phyloP scores from a whole-genome alignment of 2,888 invertebrate species.

The Eupithecia tripunctaria region DNA sequence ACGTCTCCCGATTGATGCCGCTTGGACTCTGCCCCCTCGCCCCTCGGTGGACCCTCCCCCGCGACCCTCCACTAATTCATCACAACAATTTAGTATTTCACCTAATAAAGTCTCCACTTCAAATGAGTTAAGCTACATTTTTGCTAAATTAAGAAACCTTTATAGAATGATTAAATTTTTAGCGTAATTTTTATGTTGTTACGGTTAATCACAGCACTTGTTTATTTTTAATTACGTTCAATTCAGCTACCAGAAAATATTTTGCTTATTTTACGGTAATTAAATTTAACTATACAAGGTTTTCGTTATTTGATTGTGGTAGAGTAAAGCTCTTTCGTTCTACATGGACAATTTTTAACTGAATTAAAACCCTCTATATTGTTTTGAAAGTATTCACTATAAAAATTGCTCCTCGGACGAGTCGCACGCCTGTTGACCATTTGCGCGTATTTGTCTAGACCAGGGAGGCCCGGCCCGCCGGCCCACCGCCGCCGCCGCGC shows the following conservation, averaged over 20 bases:
- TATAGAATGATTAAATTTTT: not conserved
- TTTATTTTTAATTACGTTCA: not conserved
- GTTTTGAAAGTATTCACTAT: not conserved
- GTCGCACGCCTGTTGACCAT: not conserved
- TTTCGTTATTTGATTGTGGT: not conserved
- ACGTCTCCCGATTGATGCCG: conserved; percentile 52
- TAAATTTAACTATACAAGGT: not conserved
- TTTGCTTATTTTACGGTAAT: not conserved
- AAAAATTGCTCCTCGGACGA: not conserved
- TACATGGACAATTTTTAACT: not conserved
- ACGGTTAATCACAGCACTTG: not conserved
- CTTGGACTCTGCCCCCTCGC: conserved; percentile 34
- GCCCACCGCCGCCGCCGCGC: not conserved
- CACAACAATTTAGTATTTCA: conserved; percentile 46
- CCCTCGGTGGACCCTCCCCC: conserved; percentile 20
- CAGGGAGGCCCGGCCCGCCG: not conserved
- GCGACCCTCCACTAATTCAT: conserved; percentile 41
- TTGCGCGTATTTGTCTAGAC: not conserved
- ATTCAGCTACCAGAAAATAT: not conserved
- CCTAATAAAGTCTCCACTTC: conserved; percentile 36
- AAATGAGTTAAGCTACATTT: conserved; percentile 25
- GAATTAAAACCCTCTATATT: not conserved
- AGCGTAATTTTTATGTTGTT: not conserved
- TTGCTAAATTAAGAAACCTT: conserved; percentile 8
- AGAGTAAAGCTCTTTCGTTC: not conserved